Evolutionary conservation across 2,888 invertebrate genomes (phyloP).

Genomic region (Nemotelus nigrinus): DNA sequence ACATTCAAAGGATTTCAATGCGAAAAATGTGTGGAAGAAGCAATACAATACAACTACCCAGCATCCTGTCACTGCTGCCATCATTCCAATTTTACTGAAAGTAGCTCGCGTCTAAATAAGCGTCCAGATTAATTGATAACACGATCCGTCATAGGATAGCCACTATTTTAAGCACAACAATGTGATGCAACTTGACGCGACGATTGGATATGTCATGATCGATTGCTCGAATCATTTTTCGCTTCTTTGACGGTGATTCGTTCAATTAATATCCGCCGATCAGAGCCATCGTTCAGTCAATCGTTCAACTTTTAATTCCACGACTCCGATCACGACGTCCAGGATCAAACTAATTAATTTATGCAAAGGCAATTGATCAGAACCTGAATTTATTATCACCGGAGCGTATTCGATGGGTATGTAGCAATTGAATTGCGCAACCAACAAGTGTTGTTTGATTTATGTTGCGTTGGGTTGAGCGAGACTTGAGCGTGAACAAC

Average conservation of each 20-base stretch:
- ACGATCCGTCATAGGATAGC: too few relatives aligned
- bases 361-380: conserved; percentile 44
- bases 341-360: conserved; percentile 36
- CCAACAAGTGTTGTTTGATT: conserved; percentile 43
- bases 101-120: too few relatives aligned
- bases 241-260: conserved; percentile 38
- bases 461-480: conserved; percentile 19
- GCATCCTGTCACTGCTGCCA: not conserved
- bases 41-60: not conserved
- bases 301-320: conserved; percentile 23
- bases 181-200: conserved; percentile 3
- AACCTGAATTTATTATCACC: conserved; percentile 41
- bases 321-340: conserved; percentile 7
- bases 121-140: too few relatives aligned
- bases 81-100: not conserved
- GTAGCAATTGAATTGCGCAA: conserved; percentile 25
- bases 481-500: conserved; percentile 18
- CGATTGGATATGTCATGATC: conserved; percentile 33
- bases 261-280: conserved; percentile 27
- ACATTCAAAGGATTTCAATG: too few relatives aligned
- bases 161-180: not conserved
- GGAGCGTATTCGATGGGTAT: conserved; percentile 15
- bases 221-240: conserved; percentile 37
- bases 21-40: not conserved
- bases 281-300: conserved; percentile 23